Base-by-base conservation (phyloP, 2,888 invertebrate genomes). In the Aradus depressus region DNA sequence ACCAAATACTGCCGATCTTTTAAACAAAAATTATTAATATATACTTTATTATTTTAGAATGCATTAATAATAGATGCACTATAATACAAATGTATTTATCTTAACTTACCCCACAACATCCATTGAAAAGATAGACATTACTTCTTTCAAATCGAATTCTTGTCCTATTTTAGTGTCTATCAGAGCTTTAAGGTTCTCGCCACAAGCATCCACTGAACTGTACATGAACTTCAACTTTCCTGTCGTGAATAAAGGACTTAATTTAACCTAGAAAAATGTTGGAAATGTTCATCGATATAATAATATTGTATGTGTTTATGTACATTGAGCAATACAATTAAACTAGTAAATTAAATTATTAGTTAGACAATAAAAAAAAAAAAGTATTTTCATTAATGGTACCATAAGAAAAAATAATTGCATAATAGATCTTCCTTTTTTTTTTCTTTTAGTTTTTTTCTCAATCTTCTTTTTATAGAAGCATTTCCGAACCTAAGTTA, bases 1-100 rank as follows among this genome's bases (percentile, higher is more conserved):
- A 22, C 54, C 54, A 16, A 54, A 44, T 12, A 48, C 51, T 2
- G 41, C 41, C 4, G 41, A 41, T 18, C 41, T 41, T n/a, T 25
- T 25, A 41, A 23, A n/a, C 3, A 2, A 38, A 19, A n/a, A 2
- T 19, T 22, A 14, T 3, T 14, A 39, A 23, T 18, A 37, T 18
- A 21, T 21, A 6, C 1, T 21, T 4, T 12, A 34, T 16, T 10
- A 34, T 16, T 16, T 12, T 34, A 3, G 6, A 34, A 4, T 4
- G 2, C 14, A 34, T 16, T 4, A 16, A 12, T 16, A 34, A 4
- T 34, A 2, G 34, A 34, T 4, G 3, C 3, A 34, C 12, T n/a
- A n/a, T n/a, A n/a, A n/a, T n/a, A n/a, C n/a, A 34, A 10, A 34
- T 34, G 6, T 16, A 34, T 34, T n/a, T n/a, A n/a, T 28, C 10